Conservation (phyloP, 1,140 invertebrate species). For the Diploscapter pachys region DNA sequence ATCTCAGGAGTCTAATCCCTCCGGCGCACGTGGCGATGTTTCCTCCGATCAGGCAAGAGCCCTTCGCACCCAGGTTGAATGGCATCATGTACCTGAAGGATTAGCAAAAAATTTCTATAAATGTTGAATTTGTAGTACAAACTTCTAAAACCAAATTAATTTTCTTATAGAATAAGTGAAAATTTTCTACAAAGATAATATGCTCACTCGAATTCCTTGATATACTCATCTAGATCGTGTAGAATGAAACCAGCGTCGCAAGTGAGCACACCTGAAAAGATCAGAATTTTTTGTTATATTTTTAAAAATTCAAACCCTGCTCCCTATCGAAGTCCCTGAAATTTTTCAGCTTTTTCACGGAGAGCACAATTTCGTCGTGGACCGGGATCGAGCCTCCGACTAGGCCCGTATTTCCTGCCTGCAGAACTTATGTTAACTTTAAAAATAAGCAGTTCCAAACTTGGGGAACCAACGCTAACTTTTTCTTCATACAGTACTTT, state of each 20-base stretch:
- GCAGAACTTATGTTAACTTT: no score
- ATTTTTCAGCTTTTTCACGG: constrained; percentile 79
- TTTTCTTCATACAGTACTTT: constrained; percentile 76
- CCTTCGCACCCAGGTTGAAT: constrained; percentile 91
- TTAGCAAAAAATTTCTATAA: not conserved
- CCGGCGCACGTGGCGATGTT: constrained; percentile 95
- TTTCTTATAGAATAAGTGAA: no score
- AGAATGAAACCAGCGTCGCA: constrained; percentile 90
- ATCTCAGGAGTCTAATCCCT: constrained; percentile 83
- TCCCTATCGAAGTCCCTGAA: constrained; percentile 77
- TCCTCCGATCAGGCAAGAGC: constrained; percentile 92
- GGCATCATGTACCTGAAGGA: constrained; percentile 75
- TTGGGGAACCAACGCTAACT: constrained; percentile 71
- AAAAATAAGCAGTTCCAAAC: no score
- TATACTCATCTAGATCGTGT: constrained; percentile 76
- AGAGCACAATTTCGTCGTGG: constrained; percentile 92
- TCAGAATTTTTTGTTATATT: no score
- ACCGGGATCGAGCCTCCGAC: constrained; percentile 89
- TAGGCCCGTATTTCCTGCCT: constrained; percentile 81
- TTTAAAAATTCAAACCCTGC: constrained; percentile 67
- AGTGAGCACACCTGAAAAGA: constrained; percentile 55
- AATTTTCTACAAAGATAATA: not conserved
- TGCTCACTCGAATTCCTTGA: constrained; percentile 66
- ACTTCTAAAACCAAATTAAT: no score
- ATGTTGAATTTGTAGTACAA: no score